Evolutionary conservation across 2,113 vertebrate species (phyloP).

Genomic region (Rhipidura dahli): DNA sequence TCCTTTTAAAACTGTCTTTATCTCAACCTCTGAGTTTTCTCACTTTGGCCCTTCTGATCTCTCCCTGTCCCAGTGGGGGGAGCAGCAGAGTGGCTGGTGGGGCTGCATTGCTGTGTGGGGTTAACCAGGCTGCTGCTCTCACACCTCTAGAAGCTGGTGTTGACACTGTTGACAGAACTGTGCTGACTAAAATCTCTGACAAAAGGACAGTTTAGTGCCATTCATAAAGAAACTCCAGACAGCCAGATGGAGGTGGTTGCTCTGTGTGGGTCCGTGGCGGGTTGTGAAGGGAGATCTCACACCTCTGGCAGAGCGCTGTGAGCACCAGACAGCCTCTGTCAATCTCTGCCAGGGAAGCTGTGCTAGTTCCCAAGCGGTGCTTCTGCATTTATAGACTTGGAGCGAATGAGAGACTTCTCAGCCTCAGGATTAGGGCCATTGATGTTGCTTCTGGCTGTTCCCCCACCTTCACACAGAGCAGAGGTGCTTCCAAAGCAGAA

Average conservation of each 20-base stretch:
- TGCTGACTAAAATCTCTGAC: not conserved
- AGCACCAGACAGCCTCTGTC: not conserved
- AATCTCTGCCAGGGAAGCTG: not conserved
- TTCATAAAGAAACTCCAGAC: not conserved
- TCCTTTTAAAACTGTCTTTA: not conserved
- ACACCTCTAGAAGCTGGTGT: not conserved
- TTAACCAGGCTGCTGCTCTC: not conserved
- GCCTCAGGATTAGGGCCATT: not conserved
- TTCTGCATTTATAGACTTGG: not conserved
- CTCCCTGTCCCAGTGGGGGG: accelerated
- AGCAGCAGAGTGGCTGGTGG: not conserved
- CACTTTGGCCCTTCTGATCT: not conserved
- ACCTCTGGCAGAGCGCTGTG: not conserved
- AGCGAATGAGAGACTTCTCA: not conserved
- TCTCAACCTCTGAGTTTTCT: not conserved
- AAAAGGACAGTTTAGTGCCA: not conserved
- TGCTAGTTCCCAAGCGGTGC: not conserved
- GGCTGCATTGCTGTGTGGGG: not conserved
- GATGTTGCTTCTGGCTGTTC: not conserved
- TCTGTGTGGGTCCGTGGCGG: not conserved
- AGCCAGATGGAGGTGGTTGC: not conserved
- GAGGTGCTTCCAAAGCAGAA: not conserved
- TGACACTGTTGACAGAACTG: not conserved
- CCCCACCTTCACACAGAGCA: not conserved
- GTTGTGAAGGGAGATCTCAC: not conserved